Base-by-base conservation (phyloP, 2,888 invertebrate species). In the Trissoscelio sp. region DNA sequence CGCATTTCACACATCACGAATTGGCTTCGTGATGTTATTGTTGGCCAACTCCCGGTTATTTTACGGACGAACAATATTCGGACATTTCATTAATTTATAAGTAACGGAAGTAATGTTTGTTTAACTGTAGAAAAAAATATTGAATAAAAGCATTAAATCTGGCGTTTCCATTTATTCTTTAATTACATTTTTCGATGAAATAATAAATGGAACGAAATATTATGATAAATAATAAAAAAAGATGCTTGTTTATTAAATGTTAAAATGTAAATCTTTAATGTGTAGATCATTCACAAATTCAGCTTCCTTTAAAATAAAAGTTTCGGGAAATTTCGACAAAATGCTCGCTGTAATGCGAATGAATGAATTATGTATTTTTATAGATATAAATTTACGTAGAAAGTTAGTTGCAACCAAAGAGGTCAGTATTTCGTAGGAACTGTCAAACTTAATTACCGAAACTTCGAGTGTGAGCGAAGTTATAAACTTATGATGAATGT, bases 1-100 rank as follows among this genome's bases (percentile, higher is more conserved):
- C 42, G 12, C 24, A 12, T 67, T 67, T 67, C 67, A 44, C 67
- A 67, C 67, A 31, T 67, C 67, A 12, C 12, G n/a, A 66, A 55
- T 18, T 55, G 18, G 11, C 14, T 55, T 55, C 51, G 37, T 12
- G 6, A 28, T 67, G 39, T 53, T 67, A 44, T 48, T 48, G 34
- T 31, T 53, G 44, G 9, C 28, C 11, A 6, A 28, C 16, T 37
- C 22, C 37, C 11, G 28, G 42, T 11, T 20, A 37, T 48, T 64
- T 60, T 34, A 64, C 16, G 12, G 12, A 12, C 24, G 37, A 20
- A 39, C 66, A 37, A 66, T 20, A 20, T 22, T 20, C 51, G 22
- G 22, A 51, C 18, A 18, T 51, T 37, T 37, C 16, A 39, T 37
- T 34, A 48, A 18, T 64, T 44, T 31, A 18, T 22, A 28, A n/a